These are phyloP conservation scores for Sesamia nonagrioides DNA, from an alignment of 1,140 invertebrate genomes.

Conservation along the genomic window DNA sequence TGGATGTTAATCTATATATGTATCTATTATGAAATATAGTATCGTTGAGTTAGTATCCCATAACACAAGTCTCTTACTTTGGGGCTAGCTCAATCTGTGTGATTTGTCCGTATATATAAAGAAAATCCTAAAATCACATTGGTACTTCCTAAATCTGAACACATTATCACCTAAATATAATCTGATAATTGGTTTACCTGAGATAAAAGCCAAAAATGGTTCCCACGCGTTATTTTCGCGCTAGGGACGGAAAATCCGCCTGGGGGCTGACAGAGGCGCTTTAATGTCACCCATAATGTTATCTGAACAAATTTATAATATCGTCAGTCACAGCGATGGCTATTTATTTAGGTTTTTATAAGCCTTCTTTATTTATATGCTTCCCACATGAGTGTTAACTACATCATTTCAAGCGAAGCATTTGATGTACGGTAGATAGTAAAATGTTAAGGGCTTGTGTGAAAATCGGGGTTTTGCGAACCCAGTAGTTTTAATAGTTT, in stretches of 20 bases:
- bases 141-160: no score
- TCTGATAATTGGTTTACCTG: conserved; percentile 23
- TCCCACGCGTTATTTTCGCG: conserved; percentile 35
- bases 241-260: conserved; percentile 25
- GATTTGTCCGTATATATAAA: no score
- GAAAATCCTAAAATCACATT: no score
- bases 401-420: conserved; percentile 18
- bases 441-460: conserved; percentile 31
- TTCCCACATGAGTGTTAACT: conserved; percentile 32
- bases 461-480: conserved; percentile 23
- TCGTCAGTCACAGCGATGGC: conserved; percentile 34
- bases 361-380: conserved; percentile 43
- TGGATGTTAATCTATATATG: no score
- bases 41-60: no score
- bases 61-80: no score
- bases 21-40: no score
- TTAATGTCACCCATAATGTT: conserved; percentile 49
- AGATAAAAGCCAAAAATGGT: conserved; percentile 42
- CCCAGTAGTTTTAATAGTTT: background rate
- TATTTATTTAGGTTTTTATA: conserved; percentile 50
- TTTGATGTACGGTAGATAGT: conserved; percentile 33
- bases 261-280: conserved; percentile 43
- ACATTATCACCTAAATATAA: conserved; percentile 15
- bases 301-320: conserved; percentile 50
- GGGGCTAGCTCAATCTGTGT: no score